phyloP scores from a whole-genome alignment of 2,797 vertebrate species.

The Channa striata region DNA sequence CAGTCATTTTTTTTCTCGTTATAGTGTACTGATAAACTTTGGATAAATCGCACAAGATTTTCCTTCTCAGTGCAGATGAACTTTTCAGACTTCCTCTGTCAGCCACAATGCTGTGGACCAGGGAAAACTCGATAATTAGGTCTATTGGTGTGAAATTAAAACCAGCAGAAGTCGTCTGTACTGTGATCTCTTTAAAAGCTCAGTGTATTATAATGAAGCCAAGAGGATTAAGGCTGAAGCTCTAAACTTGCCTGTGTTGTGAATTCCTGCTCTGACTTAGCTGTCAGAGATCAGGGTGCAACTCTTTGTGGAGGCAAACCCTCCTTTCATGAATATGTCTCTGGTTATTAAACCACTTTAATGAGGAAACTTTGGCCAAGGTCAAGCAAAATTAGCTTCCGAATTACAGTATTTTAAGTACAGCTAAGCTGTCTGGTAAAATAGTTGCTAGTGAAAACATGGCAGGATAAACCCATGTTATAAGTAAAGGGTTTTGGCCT shows the following conservation, averaged over 20 bases:
- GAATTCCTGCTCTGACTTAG: constrained; percentile 81
- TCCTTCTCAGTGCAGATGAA: constrained; percentile 70
- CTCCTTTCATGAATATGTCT: constrained; percentile 84
- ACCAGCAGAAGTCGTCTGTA: constrained; percentile 80
- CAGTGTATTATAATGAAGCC: constrained; percentile 84
- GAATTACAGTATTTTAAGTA: constrained; percentile 83
- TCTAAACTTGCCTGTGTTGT: constrained; percentile 83
- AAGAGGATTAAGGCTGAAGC: constrained; percentile 84
- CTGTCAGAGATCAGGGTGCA: constrained; percentile 85
- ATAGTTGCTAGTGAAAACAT: constrained; percentile 63
- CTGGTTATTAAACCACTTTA: constrained; percentile 85
- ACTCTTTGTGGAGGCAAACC: constrained; percentile 83
- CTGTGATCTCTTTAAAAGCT: constrained; percentile 86
- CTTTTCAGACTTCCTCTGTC: constrained; percentile 78
- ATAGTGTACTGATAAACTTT: constrained; percentile 59
- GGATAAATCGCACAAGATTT: constrained; percentile 69
- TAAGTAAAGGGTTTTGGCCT: constrained; percentile 73
- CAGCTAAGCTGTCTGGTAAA: constrained; percentile 79
- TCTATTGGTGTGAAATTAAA: constrained; percentile 88
- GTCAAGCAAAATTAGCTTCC: constrained; percentile 82
- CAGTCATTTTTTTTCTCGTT: constrained; percentile 36
- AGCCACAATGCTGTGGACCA: constrained; percentile 75
- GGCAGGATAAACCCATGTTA: constrained; percentile 66
- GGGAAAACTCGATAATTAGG: constrained; percentile 83
- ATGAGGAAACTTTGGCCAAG: constrained; percentile 86